Base-by-base conservation (phyloP, 2,113 vertebrate species). In the Planiliza haematocheilus region DNA sequence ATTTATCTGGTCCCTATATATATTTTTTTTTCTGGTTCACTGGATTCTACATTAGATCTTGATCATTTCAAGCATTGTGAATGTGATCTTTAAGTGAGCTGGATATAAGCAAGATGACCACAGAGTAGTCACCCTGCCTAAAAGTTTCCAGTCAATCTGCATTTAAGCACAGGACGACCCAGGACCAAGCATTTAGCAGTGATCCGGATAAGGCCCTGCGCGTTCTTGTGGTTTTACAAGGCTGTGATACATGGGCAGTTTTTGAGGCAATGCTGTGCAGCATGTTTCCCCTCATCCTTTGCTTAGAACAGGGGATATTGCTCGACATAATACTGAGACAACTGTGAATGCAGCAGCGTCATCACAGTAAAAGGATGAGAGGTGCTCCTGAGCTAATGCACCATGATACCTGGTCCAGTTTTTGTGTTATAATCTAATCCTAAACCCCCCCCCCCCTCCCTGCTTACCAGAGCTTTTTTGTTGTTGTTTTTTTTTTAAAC, bases 231-330 rank as follows among this genome's bases (percentile, higher is more conserved):
- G 73, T 64, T 50, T 82, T 45, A 73, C 41, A 70, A 81, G 73
- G 59, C 81, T 81, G 79, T 52, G 64, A 82, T 62, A 70, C 65
- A 66, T 56, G 57, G 82, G 75, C 82, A 89, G 82, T 86, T 74
- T 70, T 70, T 84, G 52, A 87, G 76, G 76, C 74, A 85, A 81
- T 72, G 73, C 83, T 78, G 53, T 78, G 74, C 83, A 86, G 75
- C 81, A 82, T 74, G 55, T 81, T 67, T 79, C 84, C 59, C 62
- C 61, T 16, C 57, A 53, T 71, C 50, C 52, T 49, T 24, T 65
- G 57, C 45, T 76, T 52, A 60, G 53, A 74, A 58, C 13, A 52
- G 20, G 42, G 56, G 65, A 68, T 50, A 49, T 77, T 56, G 34
- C 42, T 77, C 34, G 24, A 72, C 70, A 65, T 43, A 67, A 55